Percentiles rank a stretch among this genome's conserved stretches.
Evolutionary conservation across 2,113 vertebrate genomes (phyloP).

Genomic region (Vicugna pacos): DNA sequence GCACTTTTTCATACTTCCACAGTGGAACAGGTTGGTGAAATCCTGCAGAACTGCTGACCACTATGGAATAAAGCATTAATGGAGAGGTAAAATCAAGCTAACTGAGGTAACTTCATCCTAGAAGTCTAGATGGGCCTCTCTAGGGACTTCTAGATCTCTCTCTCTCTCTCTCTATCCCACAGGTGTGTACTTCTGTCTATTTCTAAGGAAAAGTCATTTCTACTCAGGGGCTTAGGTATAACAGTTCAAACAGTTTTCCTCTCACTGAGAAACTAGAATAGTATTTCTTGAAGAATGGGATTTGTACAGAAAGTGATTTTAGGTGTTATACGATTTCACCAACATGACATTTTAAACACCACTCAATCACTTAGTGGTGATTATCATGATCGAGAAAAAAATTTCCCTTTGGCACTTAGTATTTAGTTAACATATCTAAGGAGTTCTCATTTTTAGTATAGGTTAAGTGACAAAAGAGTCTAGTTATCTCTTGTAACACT

Average conservation of each 20-base stretch:
- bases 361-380: not conserved
- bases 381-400: slow-evolving; percentile 32
- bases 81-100: not conserved
- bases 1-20: not conserved
- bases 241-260: slow-evolving; percentile 14
- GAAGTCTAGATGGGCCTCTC: not conserved
- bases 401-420: not conserved
- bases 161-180: not conserved
- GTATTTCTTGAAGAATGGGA: not conserved
- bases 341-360: slow-evolving; percentile 37
- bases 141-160: not conserved
- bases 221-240: not conserved
- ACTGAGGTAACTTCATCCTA: not conserved
- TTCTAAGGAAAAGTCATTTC: slow-evolving; percentile 13
- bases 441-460: slow-evolving; percentile 30
- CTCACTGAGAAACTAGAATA: not conserved
- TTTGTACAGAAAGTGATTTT: slow-evolving; percentile 18
- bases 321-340: not conserved
- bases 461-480: not conserved
- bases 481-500: not conserved
- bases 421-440: slow-evolving; percentile 31
- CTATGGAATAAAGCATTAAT: not conserved
- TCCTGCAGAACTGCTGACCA: not conserved
- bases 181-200: not conserved
- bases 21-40: not conserved